Conservation (phyloP, 2,888 invertebrate species). For the Nineta flava region DNA sequence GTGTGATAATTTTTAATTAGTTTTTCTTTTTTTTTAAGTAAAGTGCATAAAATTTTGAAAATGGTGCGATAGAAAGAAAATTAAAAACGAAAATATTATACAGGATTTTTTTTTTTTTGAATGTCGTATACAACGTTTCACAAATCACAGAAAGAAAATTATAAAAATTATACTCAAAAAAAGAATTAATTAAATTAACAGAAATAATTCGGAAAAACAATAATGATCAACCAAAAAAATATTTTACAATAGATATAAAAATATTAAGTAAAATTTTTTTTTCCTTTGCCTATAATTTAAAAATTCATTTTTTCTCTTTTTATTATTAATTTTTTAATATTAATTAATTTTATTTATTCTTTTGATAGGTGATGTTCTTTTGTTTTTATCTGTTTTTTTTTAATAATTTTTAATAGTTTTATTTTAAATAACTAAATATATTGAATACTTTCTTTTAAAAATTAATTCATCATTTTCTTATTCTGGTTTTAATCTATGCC, state of each 20-base stretch:
- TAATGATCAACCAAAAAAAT: neutral
- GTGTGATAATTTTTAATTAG: neutral
- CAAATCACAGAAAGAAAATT: neutral
- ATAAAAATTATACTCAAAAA: neutral
- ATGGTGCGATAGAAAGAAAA: neutral
- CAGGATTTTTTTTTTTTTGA: neutral
- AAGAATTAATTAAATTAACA: too few species aligned
- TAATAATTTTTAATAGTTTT: neutral
- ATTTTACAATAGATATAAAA: neutral
- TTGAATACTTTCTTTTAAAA: neutral
- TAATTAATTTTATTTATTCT: neutral
- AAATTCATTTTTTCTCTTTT: neutral
- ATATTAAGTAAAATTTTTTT: neutral
- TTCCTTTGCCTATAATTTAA: neutral
- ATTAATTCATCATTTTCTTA: constrained; percentile 30
- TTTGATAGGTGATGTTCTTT: neutral
- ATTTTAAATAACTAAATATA: neutral
- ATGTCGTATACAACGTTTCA: neutral
- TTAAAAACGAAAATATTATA: neutral
- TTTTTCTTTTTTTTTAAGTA: neutral
- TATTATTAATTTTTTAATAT: neutral
- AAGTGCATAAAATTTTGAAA: neutral
- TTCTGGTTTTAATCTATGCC: constrained; percentile 92
- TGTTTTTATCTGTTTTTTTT: neutral
- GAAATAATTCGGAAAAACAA: neutral